Evolutionary conservation across 2,797 vertebrate species (phyloP).

Genomic region (Clarias fuscus): DNA sequence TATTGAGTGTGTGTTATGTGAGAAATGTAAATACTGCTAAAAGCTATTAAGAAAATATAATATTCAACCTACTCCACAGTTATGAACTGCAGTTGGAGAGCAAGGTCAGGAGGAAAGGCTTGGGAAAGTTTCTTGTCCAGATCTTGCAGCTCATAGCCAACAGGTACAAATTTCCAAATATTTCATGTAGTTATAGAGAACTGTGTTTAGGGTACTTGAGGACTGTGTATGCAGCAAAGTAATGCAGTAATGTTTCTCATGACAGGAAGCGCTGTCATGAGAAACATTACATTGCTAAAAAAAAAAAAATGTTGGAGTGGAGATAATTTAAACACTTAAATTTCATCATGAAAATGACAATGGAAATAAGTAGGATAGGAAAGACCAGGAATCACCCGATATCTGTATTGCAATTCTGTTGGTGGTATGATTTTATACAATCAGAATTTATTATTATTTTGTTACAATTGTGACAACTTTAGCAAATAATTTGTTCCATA

Average conservation of each 20-base stretch:
- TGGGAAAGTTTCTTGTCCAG: slow-evolving; percentile 93
- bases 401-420: too few relatives aligned
- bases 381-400: too few relatives aligned
- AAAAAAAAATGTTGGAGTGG: too few relatives aligned
- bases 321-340: too few relatives aligned
- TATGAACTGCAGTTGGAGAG: slow-evolving; percentile 94
- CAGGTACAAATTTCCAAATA: slow-evolving; percentile 69
- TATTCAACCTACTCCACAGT: slow-evolving; percentile 61
- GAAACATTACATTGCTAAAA: neutral
- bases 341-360: too few relatives aligned
- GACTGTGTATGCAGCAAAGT: neutral
- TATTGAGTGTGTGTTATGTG: neutral
- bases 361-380: too few relatives aligned
- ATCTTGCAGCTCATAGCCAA: slow-evolving; percentile 94
- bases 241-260: too few relatives aligned
- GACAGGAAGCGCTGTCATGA: neutral
- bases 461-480: too few relatives aligned
- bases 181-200: neutral
- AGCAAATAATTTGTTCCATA: too few relatives aligned
- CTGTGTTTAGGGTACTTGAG: neutral
- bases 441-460: too few relatives aligned
- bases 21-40: neutral
- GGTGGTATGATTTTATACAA: too few relatives aligned
- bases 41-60: neutral
- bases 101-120: slow-evolving; percentile 86